Conservation (phyloP, 2,888 invertebrate species). For the Thelaira solivaga region DNA sequence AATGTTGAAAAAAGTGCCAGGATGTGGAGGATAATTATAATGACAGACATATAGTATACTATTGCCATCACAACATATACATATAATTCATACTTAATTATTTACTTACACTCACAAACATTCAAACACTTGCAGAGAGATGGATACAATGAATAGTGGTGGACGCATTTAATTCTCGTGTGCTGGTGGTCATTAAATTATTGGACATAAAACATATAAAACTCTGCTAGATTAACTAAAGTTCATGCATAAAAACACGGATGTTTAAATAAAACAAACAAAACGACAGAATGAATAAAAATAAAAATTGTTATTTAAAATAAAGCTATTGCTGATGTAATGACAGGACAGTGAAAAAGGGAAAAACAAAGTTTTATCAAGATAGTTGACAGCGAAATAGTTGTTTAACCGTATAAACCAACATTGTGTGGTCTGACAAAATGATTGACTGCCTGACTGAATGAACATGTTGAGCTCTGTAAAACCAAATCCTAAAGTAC, state of each 20-base stretch:
- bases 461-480: not conserved
- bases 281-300: not conserved
- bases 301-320: too few relatives aligned
- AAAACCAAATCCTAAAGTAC: too few relatives aligned
- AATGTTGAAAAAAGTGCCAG: slow-evolving; percentile 1
- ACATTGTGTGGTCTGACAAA: not conserved
- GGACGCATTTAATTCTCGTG: not conserved
- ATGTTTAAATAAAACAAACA: slow-evolving; percentile 44
- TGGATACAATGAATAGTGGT: not conserved
- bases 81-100: too few relatives aligned
- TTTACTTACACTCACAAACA: not conserved
- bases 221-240: slow-evolving; percentile 4
- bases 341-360: slow-evolving; percentile 44
- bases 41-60: not conserved
- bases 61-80: too few relatives aligned
- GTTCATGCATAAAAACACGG: slow-evolving; percentile 6
- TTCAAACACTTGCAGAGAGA: not conserved
- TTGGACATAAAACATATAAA: slow-evolving; percentile 1
- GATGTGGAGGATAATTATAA: slow-evolving; percentile 5
- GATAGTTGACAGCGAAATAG: slow-evolving; percentile 16
- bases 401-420: not conserved
- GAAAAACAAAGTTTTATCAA: slow-evolving; percentile 38
- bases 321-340: too few relatives aligned
- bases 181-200: not conserved
- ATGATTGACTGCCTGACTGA: not conserved